phyloP scores from a whole-genome alignment of 2,113 vertebrate genomes.

The Calidris pygmaea region DNA sequence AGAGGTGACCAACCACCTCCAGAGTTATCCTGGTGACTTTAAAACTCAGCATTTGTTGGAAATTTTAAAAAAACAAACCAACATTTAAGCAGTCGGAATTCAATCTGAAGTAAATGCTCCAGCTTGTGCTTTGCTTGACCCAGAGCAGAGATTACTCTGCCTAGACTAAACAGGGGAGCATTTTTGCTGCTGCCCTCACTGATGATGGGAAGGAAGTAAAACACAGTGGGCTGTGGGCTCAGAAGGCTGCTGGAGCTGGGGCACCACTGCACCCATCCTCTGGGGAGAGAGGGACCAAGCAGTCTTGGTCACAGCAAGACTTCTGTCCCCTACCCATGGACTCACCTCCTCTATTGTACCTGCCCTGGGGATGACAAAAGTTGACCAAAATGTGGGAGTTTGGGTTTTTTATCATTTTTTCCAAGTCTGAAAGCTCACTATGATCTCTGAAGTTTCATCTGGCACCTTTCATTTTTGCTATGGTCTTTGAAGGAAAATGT shows the following conservation, averaged over 20 bases:
- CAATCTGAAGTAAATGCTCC: neutral
- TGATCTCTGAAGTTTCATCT: neutral
- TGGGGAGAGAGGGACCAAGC: neutral
- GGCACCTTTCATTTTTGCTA: neutral
- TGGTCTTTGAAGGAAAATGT: neutral
- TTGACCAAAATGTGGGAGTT: neutral
- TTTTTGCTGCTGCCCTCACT: neutral
- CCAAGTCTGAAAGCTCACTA: neutral
- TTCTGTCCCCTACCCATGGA: neutral
- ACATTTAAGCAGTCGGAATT: neutral
- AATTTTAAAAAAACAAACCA: neutral
- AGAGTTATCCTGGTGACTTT: neutral
- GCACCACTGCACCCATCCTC: neutral
- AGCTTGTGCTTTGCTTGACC: neutral
- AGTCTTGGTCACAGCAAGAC: neutral
- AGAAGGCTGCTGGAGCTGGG: too few species aligned
- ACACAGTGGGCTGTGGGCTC: neutral
- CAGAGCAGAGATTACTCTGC: neutral
- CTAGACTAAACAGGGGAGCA: neutral
- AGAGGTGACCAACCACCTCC: neutral
- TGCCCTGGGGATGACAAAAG: neutral
- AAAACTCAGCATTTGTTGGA: neutral
- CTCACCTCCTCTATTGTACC: neutral
- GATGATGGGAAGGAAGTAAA: neutral
- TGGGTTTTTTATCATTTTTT: neutral